Conservation (phyloP, 2,113 vertebrate genomes). For the Ictalurus furcatus region DNA sequence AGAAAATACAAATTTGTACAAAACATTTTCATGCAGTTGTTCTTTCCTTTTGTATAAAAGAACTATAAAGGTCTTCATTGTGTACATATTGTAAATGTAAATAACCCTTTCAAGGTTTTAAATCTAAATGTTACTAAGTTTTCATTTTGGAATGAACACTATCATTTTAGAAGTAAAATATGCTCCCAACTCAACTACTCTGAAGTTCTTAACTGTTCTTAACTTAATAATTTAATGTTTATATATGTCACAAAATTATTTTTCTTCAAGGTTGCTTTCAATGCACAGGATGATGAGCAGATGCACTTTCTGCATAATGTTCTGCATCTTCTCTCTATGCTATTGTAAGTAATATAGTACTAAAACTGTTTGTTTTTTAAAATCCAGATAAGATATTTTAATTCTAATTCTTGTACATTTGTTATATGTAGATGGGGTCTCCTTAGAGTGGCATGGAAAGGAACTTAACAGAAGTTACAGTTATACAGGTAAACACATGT, state of each 20-base stretch:
- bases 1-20: neutral
- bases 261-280: slow-evolving; percentile 3
- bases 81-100: neutral
- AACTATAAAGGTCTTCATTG: neutral
- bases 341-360: slow-evolving; percentile 16
- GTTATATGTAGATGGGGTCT: neutral
- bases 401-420: neutral
- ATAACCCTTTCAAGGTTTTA: neutral
- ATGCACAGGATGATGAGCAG: slow-evolving; percentile 3
- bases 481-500: slow-evolving; percentile 23
- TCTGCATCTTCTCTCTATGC: neutral
- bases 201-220: neutral
- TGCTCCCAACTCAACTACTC: neutral
- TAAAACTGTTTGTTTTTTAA: neutral
- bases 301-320: neutral
- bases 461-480: slow-evolving; percentile 13
- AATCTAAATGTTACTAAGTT: neutral
- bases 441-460: neutral
- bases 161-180: neutral
- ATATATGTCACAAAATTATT: neutral
- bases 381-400: neutral
- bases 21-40: neutral
- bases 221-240: neutral
- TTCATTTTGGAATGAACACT: neutral
- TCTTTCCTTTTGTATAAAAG: neutral